A percentile compares a stretch with the other conserved stretches of the same genome.
Evolutionary conservation across 2,113 vertebrate species (phyloP).

Genomic region (Zosterops borbonicus): DNA sequence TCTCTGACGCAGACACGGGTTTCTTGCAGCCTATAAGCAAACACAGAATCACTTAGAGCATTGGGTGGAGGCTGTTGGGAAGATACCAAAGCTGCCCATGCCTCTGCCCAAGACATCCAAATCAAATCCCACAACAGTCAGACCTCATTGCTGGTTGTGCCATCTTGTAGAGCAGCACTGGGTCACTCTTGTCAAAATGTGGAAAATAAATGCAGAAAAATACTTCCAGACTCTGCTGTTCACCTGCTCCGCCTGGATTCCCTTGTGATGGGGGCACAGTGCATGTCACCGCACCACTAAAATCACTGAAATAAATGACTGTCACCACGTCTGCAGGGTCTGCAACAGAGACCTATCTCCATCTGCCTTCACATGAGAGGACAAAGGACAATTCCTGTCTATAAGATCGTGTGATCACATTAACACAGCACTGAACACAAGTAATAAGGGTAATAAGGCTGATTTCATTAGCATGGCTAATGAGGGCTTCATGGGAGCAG

Average conservation of each 20-base stretch:
- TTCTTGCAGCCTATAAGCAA: constrained; percentile 86
- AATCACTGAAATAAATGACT: background rate
- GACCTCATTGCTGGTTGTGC: background rate
- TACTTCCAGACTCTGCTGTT: background rate
- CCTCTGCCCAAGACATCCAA: background rate
- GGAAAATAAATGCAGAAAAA: background rate
- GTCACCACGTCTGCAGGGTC: background rate
- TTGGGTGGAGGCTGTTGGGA: background rate
- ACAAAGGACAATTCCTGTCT: background rate
- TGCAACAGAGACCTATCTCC: background rate
- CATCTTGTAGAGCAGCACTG: background rate
- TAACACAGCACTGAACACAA: background rate
- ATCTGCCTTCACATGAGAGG: background rate
- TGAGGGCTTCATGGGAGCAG: background rate
- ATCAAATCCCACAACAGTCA: fast-evolving
- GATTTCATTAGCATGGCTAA: background rate
- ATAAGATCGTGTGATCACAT: fast-evolving
- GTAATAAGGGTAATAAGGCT: background rate
- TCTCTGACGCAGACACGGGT: constrained; percentile 87
- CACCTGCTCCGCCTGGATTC: background rate
- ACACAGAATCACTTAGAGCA: fast-evolving
- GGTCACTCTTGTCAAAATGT: background rate
- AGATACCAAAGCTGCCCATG: fast-evolving
- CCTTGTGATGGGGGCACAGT: background rate
- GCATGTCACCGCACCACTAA: fast-evolving